Base-by-base conservation (phyloP, 2,797 vertebrate genomes). In the Knipowitschia caucasica region DNA sequence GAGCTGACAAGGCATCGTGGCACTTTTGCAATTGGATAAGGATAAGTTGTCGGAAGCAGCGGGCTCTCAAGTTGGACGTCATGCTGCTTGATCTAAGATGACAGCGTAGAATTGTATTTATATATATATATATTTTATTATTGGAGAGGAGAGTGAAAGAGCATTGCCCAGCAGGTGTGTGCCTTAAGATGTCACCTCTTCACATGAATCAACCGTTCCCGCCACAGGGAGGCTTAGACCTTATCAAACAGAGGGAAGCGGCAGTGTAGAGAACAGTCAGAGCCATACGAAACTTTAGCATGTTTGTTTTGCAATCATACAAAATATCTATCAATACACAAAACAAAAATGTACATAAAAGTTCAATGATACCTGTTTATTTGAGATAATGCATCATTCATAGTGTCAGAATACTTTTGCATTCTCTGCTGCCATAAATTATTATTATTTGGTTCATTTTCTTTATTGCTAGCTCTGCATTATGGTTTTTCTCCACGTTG, bases 111-210 rank as follows among this genome's bases (percentile, higher is more conserved):
- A 61, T 62, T 60, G 47, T 50, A 26, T 66, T 36, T 62, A 67
- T 65, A 55, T 64, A 54, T 69, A 56, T 54, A 24, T 68, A 38
- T n/a, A 62, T 69, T 70, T 58, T 71, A 63, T n/a, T n/a, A n/a
- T n/a, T 47, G 46, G 24, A 65, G 27, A 24, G 10, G 47, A 30
- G 50, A 64, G 67, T 46, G 45, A 56, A 53, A 53, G 20, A 65
- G 55, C 54, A 59, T 64, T 50, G 29, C 61, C 59, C 70, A 72
- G 75, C 69, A 81, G 75, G 69, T 71, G 51, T 56, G 34, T 45
- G 62, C 71, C 64, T 74, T 59, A 74, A 80, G 71, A 75, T 78
- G 73, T 61, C 75, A 75, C 69, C 71, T 27, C 59, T 59, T 77
- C 57, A 73, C 52, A 70, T 79, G 64, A 78, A 80, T 75, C 73